A percentile compares a stretch with the other conserved stretches of the same genome.
These are phyloP conservation scores for Drosophila villosipedis DNA, from an alignment of 2,888 invertebrate genomes.

Conservation along the genomic window DNA sequence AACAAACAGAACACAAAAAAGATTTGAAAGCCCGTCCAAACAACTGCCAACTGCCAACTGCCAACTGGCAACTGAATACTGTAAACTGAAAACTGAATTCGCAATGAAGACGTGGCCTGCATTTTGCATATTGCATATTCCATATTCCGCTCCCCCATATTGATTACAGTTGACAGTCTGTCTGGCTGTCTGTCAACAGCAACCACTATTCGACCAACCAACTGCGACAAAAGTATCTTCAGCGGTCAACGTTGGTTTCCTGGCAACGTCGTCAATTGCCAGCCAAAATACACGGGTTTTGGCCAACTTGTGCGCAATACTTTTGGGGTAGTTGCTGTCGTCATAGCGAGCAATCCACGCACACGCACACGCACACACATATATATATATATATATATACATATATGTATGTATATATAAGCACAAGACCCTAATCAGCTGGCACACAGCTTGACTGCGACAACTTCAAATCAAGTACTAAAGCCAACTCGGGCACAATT, in stretches of 20 bases:
- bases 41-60: slow-evolving; percentile 21
- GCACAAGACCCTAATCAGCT: slow-evolving; percentile 4
- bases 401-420: neutral
- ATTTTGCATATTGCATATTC: slow-evolving; percentile 26
- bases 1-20: slow-evolving; percentile 32
- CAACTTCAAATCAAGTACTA: neutral
- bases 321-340: slow-evolving; percentile 31
- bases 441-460: slow-evolving; percentile 4
- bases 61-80: slow-evolving; percentile 11
- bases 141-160: slow-evolving; percentile 16
- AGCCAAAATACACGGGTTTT: slow-evolving; percentile 26
- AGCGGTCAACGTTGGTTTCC: slow-evolving; percentile 44
- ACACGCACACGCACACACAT: neutral
- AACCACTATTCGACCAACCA: slow-evolving; percentile 18
- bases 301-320: slow-evolving; percentile 28
- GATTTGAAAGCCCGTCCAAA: slow-evolving; percentile 10
- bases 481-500: neutral
- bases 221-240: slow-evolving; percentile 27
- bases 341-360: slow-evolving; percentile 19
- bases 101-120: slow-evolving; percentile 47
- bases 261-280: slow-evolving; percentile 41
- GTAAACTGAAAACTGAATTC: slow-evolving; percentile 24
- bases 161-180: slow-evolving; percentile 25
- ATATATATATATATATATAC: too few species aligned
- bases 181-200: slow-evolving; percentile 4